Evolutionary conservation across 2,797 vertebrate species (phyloP), one percentile per base, ranked within the genome.

Genomic region (Rhynchonycteris naso): DNA sequence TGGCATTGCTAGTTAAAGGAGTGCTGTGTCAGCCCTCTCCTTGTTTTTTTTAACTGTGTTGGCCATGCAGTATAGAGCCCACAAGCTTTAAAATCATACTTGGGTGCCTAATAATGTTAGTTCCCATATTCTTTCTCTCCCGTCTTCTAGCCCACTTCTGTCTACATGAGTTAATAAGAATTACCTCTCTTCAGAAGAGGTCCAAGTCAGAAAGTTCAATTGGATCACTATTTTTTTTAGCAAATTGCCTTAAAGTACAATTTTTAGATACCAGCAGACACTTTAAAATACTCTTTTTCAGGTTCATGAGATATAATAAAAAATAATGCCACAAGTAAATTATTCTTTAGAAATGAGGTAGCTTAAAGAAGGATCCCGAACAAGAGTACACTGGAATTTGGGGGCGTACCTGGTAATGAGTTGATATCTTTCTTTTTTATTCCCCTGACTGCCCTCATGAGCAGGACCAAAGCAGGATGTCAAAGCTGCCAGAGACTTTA

Each of bases 391-490:
- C 1, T 63, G 43, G 65, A 13, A 24, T 33, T 68, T 28, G 19
- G 54, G 35, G 50, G 61, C 83, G 24, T 56, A 63, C n/a, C 66
- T 30, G 13, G 0, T 65, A 28, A 47, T 85, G 28, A 95, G 30
- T 4, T n/a, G 30, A 5, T 72, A 5, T 90, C 35, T 78, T 47
- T 88, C 82, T 89, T 82, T 26, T 89, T 89, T 87, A 52, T 82
- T 89, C 10, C 43, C 38, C 69, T 91, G 18, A 74, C 2, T 93
- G 21, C 74, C 24, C 18, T 93, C 54, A 56, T 94, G 65, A 92
- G 8, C 96, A 99, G 99, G 99, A 94, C 98, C 99, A 50, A 98
- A 99, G 95, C 97, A 99, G 97, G 99, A 99, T 35, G 63, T 97
- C 2, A 98, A 83, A 95, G 94, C 99, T 86, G 99, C 99, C 59